phyloP scores from a whole-genome alignment of 2,888 invertebrate species.

The Xylocampa areola region DNA sequence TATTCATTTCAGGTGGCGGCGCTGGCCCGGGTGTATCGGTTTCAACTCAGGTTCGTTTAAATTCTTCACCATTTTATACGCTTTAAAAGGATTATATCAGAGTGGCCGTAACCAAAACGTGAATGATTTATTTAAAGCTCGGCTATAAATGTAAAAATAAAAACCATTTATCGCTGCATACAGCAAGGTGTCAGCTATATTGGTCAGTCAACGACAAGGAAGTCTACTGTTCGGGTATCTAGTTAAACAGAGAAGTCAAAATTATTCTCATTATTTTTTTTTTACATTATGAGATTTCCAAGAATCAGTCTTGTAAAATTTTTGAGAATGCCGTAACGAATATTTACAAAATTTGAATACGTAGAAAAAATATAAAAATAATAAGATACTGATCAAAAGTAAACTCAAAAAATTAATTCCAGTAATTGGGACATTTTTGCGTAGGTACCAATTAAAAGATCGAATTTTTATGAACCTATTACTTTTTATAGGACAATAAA shows the following conservation, averaged over 20 bases:
- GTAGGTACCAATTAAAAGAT: slow-evolving; percentile 47
- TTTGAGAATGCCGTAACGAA: too few relatives aligned
- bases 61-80: slow-evolving; percentile 36
- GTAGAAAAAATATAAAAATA: too few relatives aligned
- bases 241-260: too few relatives aligned
- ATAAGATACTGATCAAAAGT: slow-evolving; percentile 11
- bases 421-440: slow-evolving; percentile 44
- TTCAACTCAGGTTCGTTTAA: slow-evolving; percentile 82
- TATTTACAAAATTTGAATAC: too few relatives aligned
- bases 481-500: slow-evolving; percentile 50
- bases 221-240: too few relatives aligned
- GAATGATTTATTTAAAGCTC: slow-evolving; percentile 42
- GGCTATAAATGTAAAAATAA: slow-evolving; percentile 8
- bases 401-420: slow-evolving; percentile 3
- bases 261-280: too few relatives aligned
- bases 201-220: too few relatives aligned
- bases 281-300: too few relatives aligned
- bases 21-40: slow-evolving; percentile 81
- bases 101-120: slow-evolving; percentile 32
- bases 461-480: slow-evolving; percentile 45
- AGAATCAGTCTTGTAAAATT: too few relatives aligned
- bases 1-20: slow-evolving; percentile 76
- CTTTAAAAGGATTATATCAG: slow-evolving; percentile 42
- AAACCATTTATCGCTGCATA: slow-evolving; percentile 10
- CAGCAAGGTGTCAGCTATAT: not conserved